Evolutionary conservation across 2,888 invertebrate genomes (phyloP).

Genomic region (Dryobota labecula): DNA sequence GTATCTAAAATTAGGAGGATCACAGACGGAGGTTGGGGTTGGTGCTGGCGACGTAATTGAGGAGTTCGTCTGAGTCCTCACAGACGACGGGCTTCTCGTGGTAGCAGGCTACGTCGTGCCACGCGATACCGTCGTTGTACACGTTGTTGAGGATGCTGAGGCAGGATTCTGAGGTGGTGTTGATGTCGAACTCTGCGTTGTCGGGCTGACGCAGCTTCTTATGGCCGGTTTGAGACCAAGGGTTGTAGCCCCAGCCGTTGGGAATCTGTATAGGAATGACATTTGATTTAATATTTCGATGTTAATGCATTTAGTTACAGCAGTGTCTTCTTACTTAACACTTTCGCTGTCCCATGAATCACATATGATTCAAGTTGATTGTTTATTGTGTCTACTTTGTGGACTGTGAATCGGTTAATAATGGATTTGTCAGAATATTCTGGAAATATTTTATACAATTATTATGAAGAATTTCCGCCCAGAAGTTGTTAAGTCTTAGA

Average conservation of each 20-base stretch:
- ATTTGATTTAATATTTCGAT: neutral
- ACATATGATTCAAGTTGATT: too few species aligned
- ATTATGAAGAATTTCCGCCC: constrained; percentile 2
- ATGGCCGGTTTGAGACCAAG: constrained; percentile 97
- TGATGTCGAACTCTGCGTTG: constrained; percentile 97
- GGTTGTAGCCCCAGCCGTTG: constrained; percentile 95
- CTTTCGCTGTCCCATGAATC: too few species aligned
- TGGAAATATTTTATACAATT: neutral
- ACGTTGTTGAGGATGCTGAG: constrained; percentile 97
- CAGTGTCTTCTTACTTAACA: neutral
- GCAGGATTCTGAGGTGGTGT: constrained; percentile 96
- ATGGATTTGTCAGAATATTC: neutral
- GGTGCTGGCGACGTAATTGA: constrained; percentile 95
- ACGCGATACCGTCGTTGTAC: constrained; percentile 97
- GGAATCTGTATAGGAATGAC: constrained; percentile 84
- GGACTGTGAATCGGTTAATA: too few species aligned
- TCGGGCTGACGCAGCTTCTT: constrained; percentile 97
- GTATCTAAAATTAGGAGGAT: constrained; percentile 70
- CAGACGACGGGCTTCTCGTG: constrained; percentile 98
- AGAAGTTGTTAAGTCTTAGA: constrained; percentile 24
- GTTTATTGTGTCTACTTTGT: too few species aligned
- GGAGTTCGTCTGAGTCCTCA: constrained; percentile 96
- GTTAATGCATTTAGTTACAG: neutral
- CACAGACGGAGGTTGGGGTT: constrained; percentile 96
- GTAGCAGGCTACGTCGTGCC: constrained; percentile 98